These are phyloP conservation scores for Astyanax mexicanus DNA, from an alignment of 2,797 vertebrate species.

Conservation along the genomic window DNA sequence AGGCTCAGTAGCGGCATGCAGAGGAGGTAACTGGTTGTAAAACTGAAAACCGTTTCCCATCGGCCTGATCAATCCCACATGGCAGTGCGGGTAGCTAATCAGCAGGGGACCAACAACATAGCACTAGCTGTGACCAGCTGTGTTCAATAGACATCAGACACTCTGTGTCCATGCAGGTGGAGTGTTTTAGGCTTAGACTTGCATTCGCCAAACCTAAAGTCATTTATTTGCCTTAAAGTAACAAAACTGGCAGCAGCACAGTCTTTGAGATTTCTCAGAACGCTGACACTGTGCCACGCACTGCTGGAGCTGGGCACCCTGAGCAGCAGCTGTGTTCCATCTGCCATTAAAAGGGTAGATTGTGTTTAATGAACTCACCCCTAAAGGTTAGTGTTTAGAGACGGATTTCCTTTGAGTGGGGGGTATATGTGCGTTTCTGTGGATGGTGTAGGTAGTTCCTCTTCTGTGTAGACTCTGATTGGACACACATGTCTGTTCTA, in stretches of 20 bases:
- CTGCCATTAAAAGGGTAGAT: conserved; percentile 25
- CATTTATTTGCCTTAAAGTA: neutral
- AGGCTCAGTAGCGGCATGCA: no score
- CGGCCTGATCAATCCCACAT: no score
- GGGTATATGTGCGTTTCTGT: conserved; percentile 22
- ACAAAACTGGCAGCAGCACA: neutral
- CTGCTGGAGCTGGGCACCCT: neutral
- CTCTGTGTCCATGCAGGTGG: no score
- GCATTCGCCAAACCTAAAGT: neutral
- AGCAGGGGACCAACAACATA: no score
- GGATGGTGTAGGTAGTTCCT: conserved; percentile 32
- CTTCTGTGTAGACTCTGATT: conserved; percentile 65
- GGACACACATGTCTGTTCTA: conserved; percentile 76
- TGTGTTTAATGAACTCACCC: conserved; percentile 37
- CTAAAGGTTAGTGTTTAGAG: conserved; percentile 39
- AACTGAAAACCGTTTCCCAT: no score
- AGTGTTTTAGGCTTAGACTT: no score
- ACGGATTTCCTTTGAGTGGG: conserved; percentile 31
- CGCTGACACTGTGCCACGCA: neutral
- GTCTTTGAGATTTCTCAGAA: neutral
- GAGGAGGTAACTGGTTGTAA: no score
- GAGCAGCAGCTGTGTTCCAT: conserved; percentile 23
- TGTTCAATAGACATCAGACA: no score
- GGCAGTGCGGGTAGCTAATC: no score
- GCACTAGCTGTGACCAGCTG: no score